Percentiles rank a stretch among this genome's conserved stretches.
Evolutionary conservation across 2,797 vertebrate genomes (phyloP).

Genomic region (Liasis olivaceus): DNA sequence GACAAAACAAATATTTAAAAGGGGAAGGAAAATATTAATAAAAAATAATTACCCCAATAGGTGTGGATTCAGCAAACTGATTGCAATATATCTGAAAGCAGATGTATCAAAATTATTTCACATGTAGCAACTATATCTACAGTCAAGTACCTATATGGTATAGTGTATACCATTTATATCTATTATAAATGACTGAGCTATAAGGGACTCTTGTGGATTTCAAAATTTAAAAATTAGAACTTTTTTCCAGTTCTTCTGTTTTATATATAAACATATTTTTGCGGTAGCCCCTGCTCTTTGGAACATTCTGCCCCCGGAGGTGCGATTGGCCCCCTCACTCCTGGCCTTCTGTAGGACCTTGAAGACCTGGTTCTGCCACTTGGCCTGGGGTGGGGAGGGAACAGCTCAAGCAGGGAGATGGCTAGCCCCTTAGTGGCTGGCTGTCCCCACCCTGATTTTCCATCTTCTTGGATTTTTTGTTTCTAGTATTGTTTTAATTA

Average conservation of each 20-base stretch:
- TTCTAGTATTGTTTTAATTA: no score
- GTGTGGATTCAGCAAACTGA: background rate
- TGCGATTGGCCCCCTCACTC: no score
- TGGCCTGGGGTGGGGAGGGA: no score
- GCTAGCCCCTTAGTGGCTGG: no score
- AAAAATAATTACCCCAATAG: background rate
- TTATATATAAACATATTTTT: background rate
- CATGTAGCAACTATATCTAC: background rate
- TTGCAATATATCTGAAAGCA: background rate
- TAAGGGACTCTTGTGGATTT: background rate
- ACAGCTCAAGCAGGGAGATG: no score
- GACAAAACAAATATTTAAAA: background rate
- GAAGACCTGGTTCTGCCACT: no score
- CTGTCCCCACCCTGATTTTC: no score
- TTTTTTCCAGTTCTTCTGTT: no score
- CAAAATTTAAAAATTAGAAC: background rate
- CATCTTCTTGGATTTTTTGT: no score
- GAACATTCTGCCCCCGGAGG: no score
- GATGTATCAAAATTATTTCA: background rate
- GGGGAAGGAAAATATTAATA: background rate
- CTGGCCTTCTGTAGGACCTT: no score
- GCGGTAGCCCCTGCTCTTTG: no score
- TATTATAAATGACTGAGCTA: background rate
- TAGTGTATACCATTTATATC: background rate
- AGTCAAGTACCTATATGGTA: background rate